These are phyloP conservation scores for Oconnorella tubifera DNA, from an alignment of 2,888 invertebrate genomes.

Conservation along the genomic window DNA sequence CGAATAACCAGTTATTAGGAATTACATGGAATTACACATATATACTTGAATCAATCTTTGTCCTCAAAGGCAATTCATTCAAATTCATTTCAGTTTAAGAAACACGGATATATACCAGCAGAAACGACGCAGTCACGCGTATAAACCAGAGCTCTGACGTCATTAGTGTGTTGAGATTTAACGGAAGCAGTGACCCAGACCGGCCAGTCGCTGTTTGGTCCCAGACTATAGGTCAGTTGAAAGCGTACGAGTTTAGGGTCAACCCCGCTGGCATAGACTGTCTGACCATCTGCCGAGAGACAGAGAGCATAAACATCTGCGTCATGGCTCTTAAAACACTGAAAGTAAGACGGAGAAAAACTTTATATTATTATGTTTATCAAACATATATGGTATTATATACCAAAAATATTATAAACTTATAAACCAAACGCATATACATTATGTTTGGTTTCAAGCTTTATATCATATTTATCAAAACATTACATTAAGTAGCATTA, in stretches of 20 bases:
- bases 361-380: neutral
- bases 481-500: too few relatives aligned
- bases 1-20: neutral
- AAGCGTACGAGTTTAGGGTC: conserved; percentile 77
- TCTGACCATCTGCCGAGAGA: conserved; percentile 56
- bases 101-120: neutral
- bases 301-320: conserved; percentile 75
- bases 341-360: too few relatives aligned
- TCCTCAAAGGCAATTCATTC: too few relatives aligned
- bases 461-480: too few relatives aligned
- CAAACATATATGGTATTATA: neutral
- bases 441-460: too few relatives aligned
- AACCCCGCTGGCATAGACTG: conserved; percentile 59
- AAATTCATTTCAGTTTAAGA: too few relatives aligned
- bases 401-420: too few relatives aligned
- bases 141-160: conserved; percentile 72
- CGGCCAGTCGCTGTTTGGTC: conserved; percentile 62
- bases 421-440: too few relatives aligned
- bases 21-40: neutral
- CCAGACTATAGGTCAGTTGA: conserved; percentile 55
- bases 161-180: conserved; percentile 78
- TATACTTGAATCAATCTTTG: too few relatives aligned
- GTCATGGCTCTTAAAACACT: conserved; percentile 70
- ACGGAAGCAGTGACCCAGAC: conserved; percentile 78
- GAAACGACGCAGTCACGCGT: conserved; percentile 68